These are phyloP conservation scores for Pseudolaguvia tuberculata DNA, from an alignment of 2,113 vertebrate genomes.

Conservation along the genomic window DNA sequence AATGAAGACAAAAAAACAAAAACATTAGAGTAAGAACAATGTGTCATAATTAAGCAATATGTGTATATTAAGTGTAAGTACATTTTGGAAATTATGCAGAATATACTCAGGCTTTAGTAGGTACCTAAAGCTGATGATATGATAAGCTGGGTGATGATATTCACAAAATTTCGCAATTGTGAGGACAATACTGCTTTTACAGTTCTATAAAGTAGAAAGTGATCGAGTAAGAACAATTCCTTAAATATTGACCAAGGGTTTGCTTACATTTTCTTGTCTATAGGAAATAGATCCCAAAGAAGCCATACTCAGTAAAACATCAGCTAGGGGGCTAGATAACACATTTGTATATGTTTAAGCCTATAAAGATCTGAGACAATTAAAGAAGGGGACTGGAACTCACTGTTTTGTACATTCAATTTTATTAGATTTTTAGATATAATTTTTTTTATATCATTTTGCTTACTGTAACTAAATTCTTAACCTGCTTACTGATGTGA, in stretches of 20 bases:
- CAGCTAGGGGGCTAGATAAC: background rate
- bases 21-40: background rate
- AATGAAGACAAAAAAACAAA: too few species aligned
- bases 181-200: background rate
- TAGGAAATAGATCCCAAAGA: background rate
- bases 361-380: background rate
- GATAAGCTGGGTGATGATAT: background rate
- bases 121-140: background rate
- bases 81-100: too few species aligned
- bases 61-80: too few species aligned
- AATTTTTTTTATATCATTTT: too few species aligned
- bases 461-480: background rate
- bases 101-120: background rate
- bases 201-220: background rate
- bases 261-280: background rate
- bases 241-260: background rate
- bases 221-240: background rate
- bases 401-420: background rate
- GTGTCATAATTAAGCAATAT: background rate
- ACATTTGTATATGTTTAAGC: background rate
- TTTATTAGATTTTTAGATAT: background rate
- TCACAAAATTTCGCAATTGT: background rate
- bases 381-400: background rate
- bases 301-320: background rate
- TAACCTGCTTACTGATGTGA: background rate